phyloP scores from a whole-genome alignment of 2,888 invertebrate species.

The Flexamia atlantica region DNA sequence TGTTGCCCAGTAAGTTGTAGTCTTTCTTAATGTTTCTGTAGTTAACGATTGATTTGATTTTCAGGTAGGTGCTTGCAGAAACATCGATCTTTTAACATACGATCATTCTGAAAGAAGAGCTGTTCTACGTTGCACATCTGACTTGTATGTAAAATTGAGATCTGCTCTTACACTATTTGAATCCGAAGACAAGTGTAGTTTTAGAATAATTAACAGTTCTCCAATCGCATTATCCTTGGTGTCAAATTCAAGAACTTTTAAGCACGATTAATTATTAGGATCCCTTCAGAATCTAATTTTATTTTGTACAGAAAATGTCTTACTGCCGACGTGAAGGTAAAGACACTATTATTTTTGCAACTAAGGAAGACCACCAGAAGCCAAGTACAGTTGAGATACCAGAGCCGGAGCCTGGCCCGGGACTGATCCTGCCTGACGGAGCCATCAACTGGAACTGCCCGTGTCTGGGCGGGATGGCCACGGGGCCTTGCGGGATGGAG shows the following conservation, averaged over 20 bases:
- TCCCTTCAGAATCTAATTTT: background rate
- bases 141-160: conserved; percentile 78
- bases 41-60: too few species aligned
- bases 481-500: conserved; percentile 95
- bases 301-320: conserved; percentile 69
- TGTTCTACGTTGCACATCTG: conserved; percentile 78
- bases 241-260: conserved; percentile 63
- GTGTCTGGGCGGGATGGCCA: conserved; percentile 98
- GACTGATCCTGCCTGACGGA: conserved; percentile 90
- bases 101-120: conserved; percentile 75
- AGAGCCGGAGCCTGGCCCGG: conserved; percentile 85
- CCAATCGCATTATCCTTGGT: conserved; percentile 73
- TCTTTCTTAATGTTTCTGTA: too few species aligned
- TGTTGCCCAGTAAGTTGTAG: too few species aligned
- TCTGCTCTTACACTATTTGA: conserved; percentile 77
- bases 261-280: conserved; percentile 57
- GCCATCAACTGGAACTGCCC: conserved; percentile 98
- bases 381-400: conserved; percentile 86
- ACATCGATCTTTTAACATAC: conserved; percentile 80
- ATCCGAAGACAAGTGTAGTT: conserved; percentile 74
- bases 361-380: conserved; percentile 85
- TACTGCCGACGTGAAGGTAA: conserved; percentile 78
- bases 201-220: conserved; percentile 77
- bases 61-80: conserved; percentile 75
- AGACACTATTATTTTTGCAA: conserved; percentile 90